Evolutionary conservation across 1,140 invertebrate genomes (phyloP).

Genomic region (Sesamia nonagrioides): DNA sequence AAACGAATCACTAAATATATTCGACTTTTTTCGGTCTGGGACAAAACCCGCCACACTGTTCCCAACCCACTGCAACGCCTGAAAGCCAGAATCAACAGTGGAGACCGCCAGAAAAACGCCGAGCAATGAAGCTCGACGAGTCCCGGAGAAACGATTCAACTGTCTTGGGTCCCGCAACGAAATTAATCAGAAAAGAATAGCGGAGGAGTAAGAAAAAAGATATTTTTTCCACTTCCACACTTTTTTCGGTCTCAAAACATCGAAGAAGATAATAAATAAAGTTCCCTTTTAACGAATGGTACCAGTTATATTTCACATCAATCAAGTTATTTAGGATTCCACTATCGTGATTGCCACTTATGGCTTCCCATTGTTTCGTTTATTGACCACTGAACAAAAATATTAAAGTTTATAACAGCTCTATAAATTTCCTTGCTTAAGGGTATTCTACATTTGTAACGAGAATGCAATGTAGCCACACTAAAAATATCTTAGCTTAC

Average conservation of each 20-base stretch:
- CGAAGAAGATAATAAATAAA: not conserved
- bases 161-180: too few relatives aligned
- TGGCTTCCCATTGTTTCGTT: constrained; percentile 36
- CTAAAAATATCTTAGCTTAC: not conserved
- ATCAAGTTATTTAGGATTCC: constrained; percentile 27
- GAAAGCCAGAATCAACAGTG: too few relatives aligned
- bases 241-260: not conserved
- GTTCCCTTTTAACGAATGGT: constrained; percentile 11
- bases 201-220: too few relatives aligned
- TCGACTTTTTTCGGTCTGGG: not conserved
- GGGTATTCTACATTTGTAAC: not conserved
- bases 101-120: too few relatives aligned
- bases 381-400: constrained; percentile 18
- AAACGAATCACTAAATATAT: not conserved
- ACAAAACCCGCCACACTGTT: too few relatives aligned
- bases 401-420: constrained; percentile 13
- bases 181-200: too few relatives aligned
- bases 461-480: not conserved
- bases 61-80: too few relatives aligned
- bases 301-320: constrained; percentile 40
- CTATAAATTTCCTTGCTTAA: constrained; percentile 15
- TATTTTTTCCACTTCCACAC: too few relatives aligned
- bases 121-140: too few relatives aligned
- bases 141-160: too few relatives aligned
- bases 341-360: constrained; percentile 43